These are phyloP conservation scores for Ceratina australensis DNA, from an alignment of 1,140 invertebrate genomes.

Conservation along the genomic window DNA sequence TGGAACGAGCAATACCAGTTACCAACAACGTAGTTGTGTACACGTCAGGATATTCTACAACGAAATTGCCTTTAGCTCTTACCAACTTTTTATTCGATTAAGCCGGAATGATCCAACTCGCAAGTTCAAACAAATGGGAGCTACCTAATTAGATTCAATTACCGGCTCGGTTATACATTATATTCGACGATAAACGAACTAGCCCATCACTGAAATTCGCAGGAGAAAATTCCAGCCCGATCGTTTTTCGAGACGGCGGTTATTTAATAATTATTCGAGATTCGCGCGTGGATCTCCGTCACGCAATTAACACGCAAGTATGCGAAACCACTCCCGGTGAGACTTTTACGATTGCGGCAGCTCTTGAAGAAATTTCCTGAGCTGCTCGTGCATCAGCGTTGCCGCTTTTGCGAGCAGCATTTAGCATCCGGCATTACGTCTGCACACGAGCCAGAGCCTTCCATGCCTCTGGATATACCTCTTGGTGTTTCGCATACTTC, in stretches of 20 bases:
- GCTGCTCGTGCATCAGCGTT: neutral
- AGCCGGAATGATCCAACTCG: neutral
- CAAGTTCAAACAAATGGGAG: neutral
- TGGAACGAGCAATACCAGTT: neutral
- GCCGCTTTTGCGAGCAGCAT: conserved; percentile 35
- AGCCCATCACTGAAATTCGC: too few relatives aligned
- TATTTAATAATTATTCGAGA: neutral
- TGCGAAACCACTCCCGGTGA: neutral
- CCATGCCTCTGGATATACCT: conserved; percentile 4
- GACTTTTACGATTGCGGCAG: conserved; percentile 39
- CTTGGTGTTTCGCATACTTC: conserved; percentile 39
- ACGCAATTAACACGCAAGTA: conserved; percentile 20
- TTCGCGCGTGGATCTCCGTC: neutral
- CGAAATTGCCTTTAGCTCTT: neutral
- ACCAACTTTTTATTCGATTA: neutral
- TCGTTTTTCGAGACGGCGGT: neutral
- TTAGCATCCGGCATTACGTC: conserved; percentile 53
- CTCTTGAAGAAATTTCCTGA: conserved; percentile 28
- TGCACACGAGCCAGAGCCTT: conserved; percentile 13
- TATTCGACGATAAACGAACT: too few relatives aligned
- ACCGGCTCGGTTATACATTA: too few relatives aligned
- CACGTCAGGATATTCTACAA: neutral
- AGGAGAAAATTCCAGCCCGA: too few relatives aligned
- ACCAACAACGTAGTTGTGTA: neutral
- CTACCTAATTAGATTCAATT: too few relatives aligned